These are phyloP conservation scores for Drosophila neocordata DNA, from an alignment of 1,140 invertebrate genomes.

Conservation along the genomic window DNA sequence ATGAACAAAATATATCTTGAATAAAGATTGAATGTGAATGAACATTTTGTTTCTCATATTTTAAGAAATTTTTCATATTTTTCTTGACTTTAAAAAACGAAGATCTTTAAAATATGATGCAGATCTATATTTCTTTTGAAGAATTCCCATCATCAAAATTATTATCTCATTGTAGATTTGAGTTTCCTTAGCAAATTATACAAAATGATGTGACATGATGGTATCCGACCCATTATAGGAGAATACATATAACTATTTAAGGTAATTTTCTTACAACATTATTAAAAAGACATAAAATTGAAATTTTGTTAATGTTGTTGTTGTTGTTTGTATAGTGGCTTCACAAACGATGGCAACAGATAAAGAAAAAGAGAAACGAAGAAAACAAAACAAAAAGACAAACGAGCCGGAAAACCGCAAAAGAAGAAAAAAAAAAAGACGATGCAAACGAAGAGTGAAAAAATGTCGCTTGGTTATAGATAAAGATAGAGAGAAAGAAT, in stretches of 20 bases:
- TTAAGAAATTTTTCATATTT: no score
- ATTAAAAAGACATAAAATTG: constrained; percentile 75
- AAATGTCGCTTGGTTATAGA: constrained; percentile 55
- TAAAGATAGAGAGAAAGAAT: constrained; percentile 29
- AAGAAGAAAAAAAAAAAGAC: constrained; percentile 20
- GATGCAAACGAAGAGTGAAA: constrained; percentile 18
- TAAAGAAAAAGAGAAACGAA: constrained; percentile 44
- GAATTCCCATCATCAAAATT: background rate
- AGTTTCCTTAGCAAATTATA: constrained; percentile 22
- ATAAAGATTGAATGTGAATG: no score
- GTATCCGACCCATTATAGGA: no score
- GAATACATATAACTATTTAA: no score
- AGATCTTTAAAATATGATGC: no score
- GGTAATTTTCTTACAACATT: constrained; percentile 58
- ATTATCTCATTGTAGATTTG: constrained; percentile 9
- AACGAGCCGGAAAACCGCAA: constrained; percentile 69
- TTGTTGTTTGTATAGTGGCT: constrained; percentile 22
- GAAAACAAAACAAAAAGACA: constrained; percentile 42
- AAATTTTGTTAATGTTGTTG: constrained; percentile 24
- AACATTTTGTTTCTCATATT: no score
- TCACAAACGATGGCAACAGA: constrained; percentile 44
- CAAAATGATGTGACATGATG: constrained; percentile 12
- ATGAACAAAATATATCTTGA: no score
- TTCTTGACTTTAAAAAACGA: no score
- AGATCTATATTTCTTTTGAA: no score